Evolutionary conservation across 2,888 invertebrate genomes (phyloP), one percentile per base, ranked within the genome.

Genomic region (Aphidius colemani): DNA sequence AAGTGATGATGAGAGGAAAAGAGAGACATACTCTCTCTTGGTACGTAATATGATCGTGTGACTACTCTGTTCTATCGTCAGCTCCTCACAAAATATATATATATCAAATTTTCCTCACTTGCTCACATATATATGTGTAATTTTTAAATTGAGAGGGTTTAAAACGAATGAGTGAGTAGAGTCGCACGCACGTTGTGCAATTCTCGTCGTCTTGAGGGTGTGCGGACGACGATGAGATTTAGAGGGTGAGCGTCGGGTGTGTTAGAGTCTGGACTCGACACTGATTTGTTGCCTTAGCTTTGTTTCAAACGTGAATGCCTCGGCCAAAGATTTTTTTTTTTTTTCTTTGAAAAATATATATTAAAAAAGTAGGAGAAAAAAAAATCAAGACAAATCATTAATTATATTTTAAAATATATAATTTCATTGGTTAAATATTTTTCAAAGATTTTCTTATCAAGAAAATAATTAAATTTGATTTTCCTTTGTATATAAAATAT

Each of bases 131-230:
- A n/a, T 57, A 57, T 46, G 48, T 46, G 11, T 30, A 45, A 57
- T 48, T 45, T 40, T 57, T n/a, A 39, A 55, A 64, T 46, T 40
- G 63, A 64, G 59, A 55, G 43, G 48, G 59, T 6, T 13, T 13
- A 56, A 39, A 46, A 45, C 10, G 57, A 48, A 48, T 57, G 57
- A 57, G 57, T 57, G 57, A 57, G 57, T 57, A 18, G 49, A 51
- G 63, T 65, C 70, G 78, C 80, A 81, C 81, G 80, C 81, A 81
- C 77, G 78, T 76, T 78, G 79, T 68, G 75, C 69, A 73, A 71
- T 78, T 80, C 78, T 80, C 78, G 79, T 80, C 78, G 79, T 80
- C 80, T 80, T 80, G 81, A 81, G 81, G 77, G 80, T 80, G 81
- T 80, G 81, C 74, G 78, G 79, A 46, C 56, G 46, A 78, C 56